Percentiles rank a stretch among this genome's conserved stretches.
Evolutionary conservation across 2,113 vertebrate species (phyloP).

Genomic region (Lutjanus erythropterus): DNA sequence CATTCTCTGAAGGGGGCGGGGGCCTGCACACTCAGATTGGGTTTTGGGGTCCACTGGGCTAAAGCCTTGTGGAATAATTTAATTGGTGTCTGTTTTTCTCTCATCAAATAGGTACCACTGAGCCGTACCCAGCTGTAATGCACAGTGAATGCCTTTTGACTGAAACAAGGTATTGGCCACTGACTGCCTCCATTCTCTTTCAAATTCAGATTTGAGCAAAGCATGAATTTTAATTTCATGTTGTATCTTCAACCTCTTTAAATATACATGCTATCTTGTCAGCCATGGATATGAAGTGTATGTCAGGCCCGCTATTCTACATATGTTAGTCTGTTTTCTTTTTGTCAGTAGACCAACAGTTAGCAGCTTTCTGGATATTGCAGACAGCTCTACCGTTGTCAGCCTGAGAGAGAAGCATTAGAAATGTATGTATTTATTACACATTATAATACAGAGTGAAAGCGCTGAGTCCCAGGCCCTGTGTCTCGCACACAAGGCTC

Average conservation of each 20-base stretch:
- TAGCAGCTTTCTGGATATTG: conserved; percentile 7
- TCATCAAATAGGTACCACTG: conserved; percentile 75
- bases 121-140: conserved; percentile 63
- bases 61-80: conserved; percentile 84
- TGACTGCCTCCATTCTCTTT: conserved; percentile 66
- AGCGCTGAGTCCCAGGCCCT: neutral
- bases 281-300: conserved; percentile 55
- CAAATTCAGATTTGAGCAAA: conserved; percentile 61
- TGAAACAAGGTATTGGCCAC: conserved; percentile 64
- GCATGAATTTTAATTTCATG: conserved; percentile 71
- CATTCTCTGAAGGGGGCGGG: conserved; percentile 44
- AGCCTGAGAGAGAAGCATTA: conserved; percentile 32
- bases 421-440: conserved; percentile 53
- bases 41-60: conserved; percentile 76
- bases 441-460: conserved; percentile 42
- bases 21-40: conserved; percentile 53
- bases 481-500: conserved; percentile 20
- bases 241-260: conserved; percentile 67
- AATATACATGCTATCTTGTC: conserved; percentile 75
- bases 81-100: conserved; percentile 82
- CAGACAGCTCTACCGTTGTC: conserved; percentile 7
- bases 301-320: conserved; percentile 43
- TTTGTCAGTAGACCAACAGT: conserved; percentile 20
- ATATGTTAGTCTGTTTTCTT: conserved; percentile 49
- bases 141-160: conserved; percentile 67